These are phyloP conservation scores for Perca flavescens DNA, from an alignment of 2,113 vertebrate species.

Conservation along the genomic window DNA sequence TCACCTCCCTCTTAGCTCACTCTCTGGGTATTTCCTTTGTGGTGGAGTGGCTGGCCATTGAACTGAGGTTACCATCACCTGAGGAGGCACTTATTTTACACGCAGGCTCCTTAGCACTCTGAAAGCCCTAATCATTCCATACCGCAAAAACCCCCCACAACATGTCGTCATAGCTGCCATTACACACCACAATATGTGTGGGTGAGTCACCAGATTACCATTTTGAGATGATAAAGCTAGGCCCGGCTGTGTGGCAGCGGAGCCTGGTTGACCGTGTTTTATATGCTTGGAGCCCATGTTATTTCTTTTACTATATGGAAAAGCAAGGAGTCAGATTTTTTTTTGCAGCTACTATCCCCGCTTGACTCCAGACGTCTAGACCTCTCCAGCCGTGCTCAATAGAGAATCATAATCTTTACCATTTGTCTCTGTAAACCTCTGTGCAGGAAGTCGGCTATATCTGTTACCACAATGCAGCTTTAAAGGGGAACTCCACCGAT, in stretches of 20 bases:
- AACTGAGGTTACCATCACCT: constrained; percentile 38
- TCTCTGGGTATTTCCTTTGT: constrained; percentile 47
- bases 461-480: neutral
- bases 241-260: constrained; percentile 32
- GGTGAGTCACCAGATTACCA: constrained; percentile 56
- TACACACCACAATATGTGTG: constrained; percentile 16
- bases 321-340: constrained; percentile 67
- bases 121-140: constrained; percentile 30
- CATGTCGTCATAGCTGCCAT: constrained; percentile 64
- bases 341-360: constrained; percentile 37
- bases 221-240: constrained; percentile 63
- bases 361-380: constrained; percentile 73
- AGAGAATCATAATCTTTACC: constrained; percentile 44
- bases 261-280: constrained; percentile 53
- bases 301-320: constrained; percentile 70
- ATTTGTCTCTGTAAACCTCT: constrained; percentile 26
- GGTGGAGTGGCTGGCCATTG: neutral
- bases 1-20: constrained; percentile 54
- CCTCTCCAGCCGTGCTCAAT: constrained; percentile 18
- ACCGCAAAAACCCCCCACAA: constrained; percentile 35
- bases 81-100: constrained; percentile 16
- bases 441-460: neutral
- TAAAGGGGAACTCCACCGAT: neutral
- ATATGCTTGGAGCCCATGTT: constrained; percentile 30
- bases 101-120: neutral